Conservation (phyloP, 1,140 invertebrate species). For the Melanaphis sacchari region DNA sequence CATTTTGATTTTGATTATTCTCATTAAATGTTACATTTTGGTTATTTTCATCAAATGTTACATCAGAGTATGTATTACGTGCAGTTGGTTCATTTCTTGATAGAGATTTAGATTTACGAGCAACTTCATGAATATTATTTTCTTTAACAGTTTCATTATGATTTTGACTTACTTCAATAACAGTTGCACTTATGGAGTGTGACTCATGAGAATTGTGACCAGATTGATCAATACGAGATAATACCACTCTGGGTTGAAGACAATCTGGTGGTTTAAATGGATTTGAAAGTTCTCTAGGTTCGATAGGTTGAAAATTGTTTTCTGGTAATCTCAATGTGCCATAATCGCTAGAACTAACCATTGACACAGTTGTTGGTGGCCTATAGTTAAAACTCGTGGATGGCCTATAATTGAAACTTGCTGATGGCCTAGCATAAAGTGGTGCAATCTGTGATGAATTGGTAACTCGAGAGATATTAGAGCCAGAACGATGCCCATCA, state of each 20-base stretch:
- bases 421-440: slow-evolving; percentile 33
- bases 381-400: slow-evolving; percentile 1
- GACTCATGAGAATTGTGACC: neutral
- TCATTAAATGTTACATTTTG: slow-evolving; percentile 23
- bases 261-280: slow-evolving; percentile 43
- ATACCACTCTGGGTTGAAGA: neutral
- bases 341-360: neutral
- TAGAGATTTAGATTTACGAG: neutral
- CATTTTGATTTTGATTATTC: neutral
- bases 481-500: slow-evolving; percentile 30
- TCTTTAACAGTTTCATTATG: neutral
- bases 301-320: neutral
- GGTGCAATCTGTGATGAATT: slow-evolving; percentile 23
- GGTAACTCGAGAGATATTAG: neutral
- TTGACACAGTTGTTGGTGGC: slow-evolving; percentile 32
- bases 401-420: slow-evolving; percentile 40
- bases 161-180: neutral
- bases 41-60: slow-evolving; percentile 36
- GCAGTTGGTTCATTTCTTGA: neutral
- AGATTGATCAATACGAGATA: slow-evolving; percentile 11
- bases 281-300: slow-evolving; percentile 14
- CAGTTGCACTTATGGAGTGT: neutral
- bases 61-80: slow-evolving; percentile 33
- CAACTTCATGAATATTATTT: neutral
- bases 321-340: neutral